Evolutionary conservation across 2,888 invertebrate species (phyloP), one percentile per base, ranked within the genome.

Genomic region (Meliscaeva auricollis): DNA sequence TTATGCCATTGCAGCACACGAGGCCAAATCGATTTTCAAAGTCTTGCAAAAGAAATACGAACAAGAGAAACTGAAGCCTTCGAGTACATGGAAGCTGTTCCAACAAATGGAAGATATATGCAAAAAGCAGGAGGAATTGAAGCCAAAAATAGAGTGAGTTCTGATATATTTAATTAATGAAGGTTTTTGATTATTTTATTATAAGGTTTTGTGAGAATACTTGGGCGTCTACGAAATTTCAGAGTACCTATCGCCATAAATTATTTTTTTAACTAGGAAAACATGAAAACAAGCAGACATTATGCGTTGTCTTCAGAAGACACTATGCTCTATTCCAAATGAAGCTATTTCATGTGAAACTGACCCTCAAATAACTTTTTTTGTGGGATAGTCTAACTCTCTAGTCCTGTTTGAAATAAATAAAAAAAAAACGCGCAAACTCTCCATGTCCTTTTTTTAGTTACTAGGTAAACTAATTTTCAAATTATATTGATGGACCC

Each of bases 1-100:
- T 48, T 32, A 62, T 48, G 41, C 50, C 48, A 32, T 87, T 69
- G 13, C 68, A 90, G 91, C 91, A 26, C 90, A 91, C 69, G 92
- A 92, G 77, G 90, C 91, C 4, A 91, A 91, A 56, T 91, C 91
- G 13, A 92, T 92, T 84, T 92, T 91, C 56, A 91, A 91, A 64
- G 91, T 92, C 22, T 85, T 92, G 46, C 91, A 90, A 32, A 92
- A 92, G 72, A 92, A 92, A 87, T 92, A 91, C 56, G 91, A 91
- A 4, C 91, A 91, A 79, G 92, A 92, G 77, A 91, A 90, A 54
- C 30, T 88, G 0, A 91, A 91, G 64, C 89, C 89, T 0, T 89
- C 89, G 5, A 91, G 91, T 2, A 88, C 90, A 1, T 92, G 92
- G 92, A 91, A 92, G 54, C 76, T 92, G 15, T 91, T 90, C 54